These are phyloP conservation scores for Sapayoa aenigma DNA, from an alignment of 2,113 vertebrate genomes.

Conservation along the genomic window DNA sequence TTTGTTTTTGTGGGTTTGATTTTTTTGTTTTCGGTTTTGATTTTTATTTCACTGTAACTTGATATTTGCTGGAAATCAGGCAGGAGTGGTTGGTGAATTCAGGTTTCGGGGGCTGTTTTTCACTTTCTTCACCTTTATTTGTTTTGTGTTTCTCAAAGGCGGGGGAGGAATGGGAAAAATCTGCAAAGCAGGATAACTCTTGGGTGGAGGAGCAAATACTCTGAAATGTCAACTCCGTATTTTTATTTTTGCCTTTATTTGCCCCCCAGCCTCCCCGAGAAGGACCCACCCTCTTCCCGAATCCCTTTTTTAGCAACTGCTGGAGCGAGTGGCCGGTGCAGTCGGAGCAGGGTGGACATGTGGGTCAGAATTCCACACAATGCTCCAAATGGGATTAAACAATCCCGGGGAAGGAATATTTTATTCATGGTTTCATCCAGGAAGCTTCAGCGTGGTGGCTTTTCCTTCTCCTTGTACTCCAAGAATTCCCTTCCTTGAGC, in stretches of 20 bases:
- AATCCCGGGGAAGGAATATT: not conserved
- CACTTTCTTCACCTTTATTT: not conserved
- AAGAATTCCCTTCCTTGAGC: not conserved
- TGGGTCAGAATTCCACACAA: not conserved
- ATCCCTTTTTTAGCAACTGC: not conserved
- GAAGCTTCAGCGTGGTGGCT: not conserved
- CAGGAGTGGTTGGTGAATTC: slow-evolving; percentile 23
- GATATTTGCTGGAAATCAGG: not conserved
- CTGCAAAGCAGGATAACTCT: not conserved
- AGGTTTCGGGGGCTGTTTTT: not conserved
- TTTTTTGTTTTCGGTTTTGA: not conserved
- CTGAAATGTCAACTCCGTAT: not conserved
- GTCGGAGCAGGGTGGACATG: not conserved
- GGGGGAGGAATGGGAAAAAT: not conserved
- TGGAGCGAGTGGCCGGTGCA: not conserved
- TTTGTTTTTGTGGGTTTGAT: too few relatives aligned
- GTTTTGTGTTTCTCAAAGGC: not conserved
- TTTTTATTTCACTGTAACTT: slow-evolving; percentile 26
- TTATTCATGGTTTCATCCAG: not conserved
- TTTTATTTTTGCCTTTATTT: slow-evolving; percentile 11
- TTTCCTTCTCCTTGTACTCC: not conserved
- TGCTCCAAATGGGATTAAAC: not conserved
- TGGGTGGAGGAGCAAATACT: not conserved
- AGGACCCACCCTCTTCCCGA: slow-evolving; percentile 43
- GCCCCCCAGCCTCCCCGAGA: not conserved